phyloP scores from a whole-genome alignment of 2,797 vertebrate species.

The Falco peregrinus region DNA sequence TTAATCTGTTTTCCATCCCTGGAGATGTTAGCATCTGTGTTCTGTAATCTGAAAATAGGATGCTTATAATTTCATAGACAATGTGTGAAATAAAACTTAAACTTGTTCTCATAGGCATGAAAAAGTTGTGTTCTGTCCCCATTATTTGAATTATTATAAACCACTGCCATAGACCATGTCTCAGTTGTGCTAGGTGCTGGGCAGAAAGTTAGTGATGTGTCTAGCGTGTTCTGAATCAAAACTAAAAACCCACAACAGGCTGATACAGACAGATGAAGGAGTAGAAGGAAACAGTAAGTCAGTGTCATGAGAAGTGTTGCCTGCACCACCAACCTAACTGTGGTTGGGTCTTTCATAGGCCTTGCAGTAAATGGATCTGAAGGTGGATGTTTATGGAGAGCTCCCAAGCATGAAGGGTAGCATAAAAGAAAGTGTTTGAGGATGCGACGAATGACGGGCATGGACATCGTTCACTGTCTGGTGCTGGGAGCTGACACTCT shows the following conservation, averaged over 20 bases:
- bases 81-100: neutral
- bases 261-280: neutral
- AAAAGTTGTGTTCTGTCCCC: neutral
- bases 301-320: neutral
- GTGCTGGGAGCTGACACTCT: neutral
- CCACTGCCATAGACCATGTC: neutral
- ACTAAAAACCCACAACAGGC: neutral
- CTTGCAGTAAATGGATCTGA: neutral
- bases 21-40: conserved; percentile 12
- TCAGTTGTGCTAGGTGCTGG: neutral
- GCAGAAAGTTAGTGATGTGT: neutral
- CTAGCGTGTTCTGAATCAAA: neutral
- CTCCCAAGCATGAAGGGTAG: conserved; percentile 21
- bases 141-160: neutral
- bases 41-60: conserved; percentile 38
- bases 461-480: neutral
- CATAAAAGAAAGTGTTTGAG: neutral
- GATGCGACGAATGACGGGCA: neutral
- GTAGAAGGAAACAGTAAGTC: conserved; percentile 3
- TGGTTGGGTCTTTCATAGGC: neutral
- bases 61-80: neutral
- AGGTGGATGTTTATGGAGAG: conserved; percentile 7
- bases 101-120: neutral
- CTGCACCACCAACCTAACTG: neutral
- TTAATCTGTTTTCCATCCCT: conserved; percentile 10